Evolutionary conservation across 2,113 vertebrate genomes (phyloP), one percentile per base, ranked within the genome.

Genomic region (Oreochromis niloticus): DNA sequence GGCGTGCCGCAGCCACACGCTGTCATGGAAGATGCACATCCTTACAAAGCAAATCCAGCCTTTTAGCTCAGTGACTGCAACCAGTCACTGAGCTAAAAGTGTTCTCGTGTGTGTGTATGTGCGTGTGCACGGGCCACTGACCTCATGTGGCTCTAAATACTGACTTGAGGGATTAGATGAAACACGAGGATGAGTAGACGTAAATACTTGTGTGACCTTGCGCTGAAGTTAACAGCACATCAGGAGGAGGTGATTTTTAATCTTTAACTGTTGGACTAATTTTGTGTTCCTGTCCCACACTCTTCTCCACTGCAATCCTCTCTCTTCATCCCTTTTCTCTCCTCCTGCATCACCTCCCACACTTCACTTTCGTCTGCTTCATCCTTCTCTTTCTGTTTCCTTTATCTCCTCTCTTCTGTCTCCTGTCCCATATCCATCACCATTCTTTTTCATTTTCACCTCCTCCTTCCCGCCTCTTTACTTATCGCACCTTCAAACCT

Each of bases 81-180:
- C 6, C 22, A 12, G 81, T 52, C 6, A n/a, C 27, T 52, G 73
- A 78, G 73, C 73, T 78, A 52, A 78, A 78, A 52, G 27, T 2
- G 10, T 78, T 34, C 52, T 7, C 14, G 34, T 6, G 4, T 12
- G 32, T 82, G 59, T 68, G 12, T 57, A 6, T 66, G 61, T 8
- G 30, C 56, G 17, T 66, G 32, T 66, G 19, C 34, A 61, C 9
- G 13, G 84, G 50, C 80, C 36, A 56, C 34, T 85, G 82, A 88
- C 80, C 83, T 90, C 9, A 52, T 80, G 84, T 82, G 54, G 46
- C 46, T 50, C 16, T 52, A 78, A 78, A 78, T 78, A 91, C 57
- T 75, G 84, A 85, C 84, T 82, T 68, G 80, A 52, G 16, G 81
- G 85, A 86, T 88, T 86, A 81, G 63, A 12, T 85, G 81, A 88